Evolutionary conservation across 2,888 invertebrate species (phyloP), one percentile per base, ranked within the genome.

Genomic region (Therioaphis trifolii): DNA sequence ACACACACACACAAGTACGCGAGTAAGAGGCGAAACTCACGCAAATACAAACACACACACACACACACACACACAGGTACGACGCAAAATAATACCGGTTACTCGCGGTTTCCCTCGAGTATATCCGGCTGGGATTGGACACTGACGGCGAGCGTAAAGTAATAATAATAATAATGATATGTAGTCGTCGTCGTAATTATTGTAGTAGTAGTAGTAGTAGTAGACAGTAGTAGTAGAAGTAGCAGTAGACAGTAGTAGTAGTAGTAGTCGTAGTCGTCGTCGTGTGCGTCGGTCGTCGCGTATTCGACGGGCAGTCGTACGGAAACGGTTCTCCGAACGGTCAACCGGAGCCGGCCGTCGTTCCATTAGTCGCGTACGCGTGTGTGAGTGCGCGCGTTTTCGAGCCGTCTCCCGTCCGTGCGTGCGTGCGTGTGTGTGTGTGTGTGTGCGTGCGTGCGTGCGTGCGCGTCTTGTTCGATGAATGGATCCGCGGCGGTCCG

Each of bases 291-390:
- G 27, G 24, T 46, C 15, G 49, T 52, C 18, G 49, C 49, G 49
- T 49, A 14, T 27, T n/a, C 14, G 52, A 24, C n/a, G n/a, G 24
- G 49, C 46, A 49, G 46, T 46, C 27, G 69, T 46, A 71, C 7
- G 4, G 71, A 71, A 49, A 76, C 40, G 75, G 61, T 61, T n/a
- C 75, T 76, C 21, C 43, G 27, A 27, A 75, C 75, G 58, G 61
- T 21, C 46, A 76, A 76, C 49, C 77, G 52, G 46, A 27, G 61
- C 61, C 40, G 61, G 24, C 61, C 29, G 27, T 29, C 55, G 55
- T n/a, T 55, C 55, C 49, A 9, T 49, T 49, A 49, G 66, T 66
- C 46, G 66, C 66, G 29, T 3, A 29, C 35, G 58, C 7, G 76
- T 3, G 75, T 14, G 61, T 12, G 77, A 11, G 35, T 4, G 49